A percentile compares a stretch with the other conserved stretches of the same genome.
Conservation (phyloP, 1,140 invertebrate species). For the Drosophila sp. region DNA sequence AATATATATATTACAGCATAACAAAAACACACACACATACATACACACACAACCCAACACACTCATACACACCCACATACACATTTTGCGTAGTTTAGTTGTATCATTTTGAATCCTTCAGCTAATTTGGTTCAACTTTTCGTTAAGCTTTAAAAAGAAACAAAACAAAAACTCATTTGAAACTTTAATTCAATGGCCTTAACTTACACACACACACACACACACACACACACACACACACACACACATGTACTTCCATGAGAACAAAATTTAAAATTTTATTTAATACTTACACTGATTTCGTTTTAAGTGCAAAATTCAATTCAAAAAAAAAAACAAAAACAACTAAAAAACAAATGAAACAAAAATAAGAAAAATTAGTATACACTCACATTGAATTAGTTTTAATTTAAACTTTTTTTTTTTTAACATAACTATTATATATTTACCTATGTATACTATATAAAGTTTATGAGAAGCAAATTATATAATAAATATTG, state of each 20-base stretch:
- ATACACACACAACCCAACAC: neutral
- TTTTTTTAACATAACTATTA: constrained; percentile 57
- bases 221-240: constrained; percentile 1
- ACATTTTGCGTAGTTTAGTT: constrained; percentile 28
- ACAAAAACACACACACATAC: constrained; percentile 19
- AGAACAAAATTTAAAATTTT: constrained; percentile 39
- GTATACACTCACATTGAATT: constrained; percentile 45
- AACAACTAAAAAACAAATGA: constrained; percentile 11
- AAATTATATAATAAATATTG: constrained; percentile 74
- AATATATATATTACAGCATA: constrained; percentile 1
- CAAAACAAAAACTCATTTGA: constrained; percentile 2
- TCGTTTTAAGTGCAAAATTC: constrained; percentile 10
- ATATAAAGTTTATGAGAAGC: constrained; percentile 66
- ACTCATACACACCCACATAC: constrained; percentile 4
- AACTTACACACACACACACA: constrained; percentile 4
- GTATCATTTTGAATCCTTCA: constrained; percentile 28
- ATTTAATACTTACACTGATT: constrained; percentile 31
- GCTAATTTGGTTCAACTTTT: constrained; percentile 33
- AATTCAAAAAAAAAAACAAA: constrained; percentile 10
- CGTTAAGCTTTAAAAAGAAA: constrained; percentile 35
- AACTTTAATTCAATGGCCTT: constrained; percentile 40
- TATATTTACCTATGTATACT: constrained; percentile 63
- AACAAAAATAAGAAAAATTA: constrained; percentile 16
- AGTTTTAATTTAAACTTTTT: constrained; percentile 59
- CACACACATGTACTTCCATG: constrained; percentile 36